Conservation (phyloP, 2,113 vertebrate genomes). For the Pithys albifrons region DNA sequence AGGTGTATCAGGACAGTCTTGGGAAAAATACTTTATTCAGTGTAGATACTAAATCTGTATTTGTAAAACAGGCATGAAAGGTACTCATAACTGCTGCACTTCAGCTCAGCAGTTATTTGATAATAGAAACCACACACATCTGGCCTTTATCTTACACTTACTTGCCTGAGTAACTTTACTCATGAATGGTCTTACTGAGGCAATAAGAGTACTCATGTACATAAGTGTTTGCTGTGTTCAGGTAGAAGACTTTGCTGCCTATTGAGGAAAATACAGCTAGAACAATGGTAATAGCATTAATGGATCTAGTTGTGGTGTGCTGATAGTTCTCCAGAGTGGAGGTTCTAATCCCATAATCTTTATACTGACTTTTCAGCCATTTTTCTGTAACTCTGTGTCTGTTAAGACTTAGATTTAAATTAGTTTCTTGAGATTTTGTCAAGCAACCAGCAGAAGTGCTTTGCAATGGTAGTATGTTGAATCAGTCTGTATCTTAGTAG, state of each 20-base stretch:
- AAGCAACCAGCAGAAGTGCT: neutral
- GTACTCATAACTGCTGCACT: neutral
- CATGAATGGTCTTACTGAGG: neutral
- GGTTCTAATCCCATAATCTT: neutral
- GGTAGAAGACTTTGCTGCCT: neutral
- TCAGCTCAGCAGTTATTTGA: neutral
- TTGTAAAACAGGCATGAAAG: neutral
- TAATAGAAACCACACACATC: neutral
- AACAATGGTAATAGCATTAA: neutral
- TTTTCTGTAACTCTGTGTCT: neutral
- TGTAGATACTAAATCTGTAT: neutral
- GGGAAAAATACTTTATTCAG: conserved; percentile 13
- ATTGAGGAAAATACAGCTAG: neutral
- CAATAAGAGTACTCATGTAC: neutral
- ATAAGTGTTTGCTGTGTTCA: neutral
- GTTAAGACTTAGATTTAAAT: neutral
- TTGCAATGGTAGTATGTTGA: neutral
- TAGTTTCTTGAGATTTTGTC: neutral
- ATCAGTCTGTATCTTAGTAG: neutral
- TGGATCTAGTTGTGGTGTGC: neutral
- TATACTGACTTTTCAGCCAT: neutral
- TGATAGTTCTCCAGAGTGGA: neutral
- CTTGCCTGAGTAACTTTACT: neutral
- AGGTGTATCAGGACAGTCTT: neutral
- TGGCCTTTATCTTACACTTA: neutral